Evolutionary conservation across 2,113 vertebrate genomes (phyloP).

Genomic region (Stegastes partitus): DNA sequence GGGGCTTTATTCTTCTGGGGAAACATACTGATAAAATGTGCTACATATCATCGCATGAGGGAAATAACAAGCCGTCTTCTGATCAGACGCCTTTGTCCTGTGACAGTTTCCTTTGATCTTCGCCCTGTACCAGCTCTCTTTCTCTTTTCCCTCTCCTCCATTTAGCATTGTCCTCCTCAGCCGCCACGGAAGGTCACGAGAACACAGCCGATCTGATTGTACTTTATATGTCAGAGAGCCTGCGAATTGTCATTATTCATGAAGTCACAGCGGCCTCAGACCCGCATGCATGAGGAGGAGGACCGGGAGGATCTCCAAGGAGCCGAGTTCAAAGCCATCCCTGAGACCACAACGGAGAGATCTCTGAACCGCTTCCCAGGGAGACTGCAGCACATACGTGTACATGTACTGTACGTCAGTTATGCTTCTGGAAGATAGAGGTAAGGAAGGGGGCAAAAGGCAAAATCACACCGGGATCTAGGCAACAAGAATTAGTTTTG

Average conservation of each 20-base stretch:
- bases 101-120: conserved; percentile 36
- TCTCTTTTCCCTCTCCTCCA: neutral
- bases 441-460: neutral
- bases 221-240: conserved; percentile 44
- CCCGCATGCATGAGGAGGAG: conserved; percentile 21
- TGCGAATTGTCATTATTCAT: conserved; percentile 64
- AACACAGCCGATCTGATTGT: conserved; percentile 9
- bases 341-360: conserved; percentile 18
- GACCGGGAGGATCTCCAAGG: conserved; percentile 39
- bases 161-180: conserved; percentile 22
- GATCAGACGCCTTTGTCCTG: conserved; percentile 37
- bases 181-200: conserved; percentile 24
- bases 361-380: conserved; percentile 27
- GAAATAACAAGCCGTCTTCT: conserved; percentile 36
- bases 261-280: conserved; percentile 37
- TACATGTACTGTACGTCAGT: neutral
- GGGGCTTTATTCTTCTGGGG: conserved; percentile 13
- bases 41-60: neutral
- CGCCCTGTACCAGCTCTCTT: neutral
- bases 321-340: conserved; percentile 59
- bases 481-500: neutral
- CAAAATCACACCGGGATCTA: neutral
- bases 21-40: conserved; percentile 28
- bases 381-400: conserved; percentile 2
- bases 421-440: conserved; percentile 8